These are phyloP conservation scores for Leuciscus waleckii DNA, from an alignment of 2,797 vertebrate genomes.

Conservation along the genomic window DNA sequence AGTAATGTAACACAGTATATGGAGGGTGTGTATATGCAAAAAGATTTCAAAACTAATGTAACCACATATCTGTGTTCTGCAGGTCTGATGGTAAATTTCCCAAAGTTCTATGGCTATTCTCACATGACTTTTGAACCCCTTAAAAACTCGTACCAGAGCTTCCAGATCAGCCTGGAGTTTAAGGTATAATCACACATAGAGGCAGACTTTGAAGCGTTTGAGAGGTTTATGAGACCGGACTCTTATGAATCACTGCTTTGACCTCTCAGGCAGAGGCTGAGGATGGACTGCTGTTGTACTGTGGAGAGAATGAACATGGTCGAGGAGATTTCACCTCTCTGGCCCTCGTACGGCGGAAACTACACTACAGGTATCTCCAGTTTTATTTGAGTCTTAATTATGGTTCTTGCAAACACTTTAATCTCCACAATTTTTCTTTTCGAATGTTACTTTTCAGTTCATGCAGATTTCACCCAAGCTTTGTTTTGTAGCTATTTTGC, in stretches of 20 bases:
- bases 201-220: slow-evolving; percentile 9
- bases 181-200: slow-evolving; percentile 79
- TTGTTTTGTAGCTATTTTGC: background rate
- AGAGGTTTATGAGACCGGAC: background rate
- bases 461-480: background rate
- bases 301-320: slow-evolving; percentile 91
- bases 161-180: slow-evolving; percentile 94
- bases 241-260: slow-evolving; percentile 21
- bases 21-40: background rate
- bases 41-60: background rate
- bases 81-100: slow-evolving; percentile 89
- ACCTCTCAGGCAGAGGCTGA: slow-evolving; percentile 83
- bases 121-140: slow-evolving; percentile 94
- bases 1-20: background rate
- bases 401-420: background rate
- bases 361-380: slow-evolving; percentile 88
- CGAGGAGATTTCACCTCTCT: slow-evolving; percentile 92
- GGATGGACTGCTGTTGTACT: slow-evolving; percentile 91
- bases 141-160: slow-evolving; percentile 93
- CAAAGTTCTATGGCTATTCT: slow-evolving; percentile 91
- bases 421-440: background rate
- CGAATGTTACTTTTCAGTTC: background rate
- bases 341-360: slow-evolving; percentile 81
- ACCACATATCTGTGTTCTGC: slow-evolving; percentile 51
- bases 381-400: background rate